Evolutionary conservation across 2,797 vertebrate species (phyloP), one percentile per base, ranked within the genome.

Genomic region (Pipistrellus pipistrellus): DNA sequence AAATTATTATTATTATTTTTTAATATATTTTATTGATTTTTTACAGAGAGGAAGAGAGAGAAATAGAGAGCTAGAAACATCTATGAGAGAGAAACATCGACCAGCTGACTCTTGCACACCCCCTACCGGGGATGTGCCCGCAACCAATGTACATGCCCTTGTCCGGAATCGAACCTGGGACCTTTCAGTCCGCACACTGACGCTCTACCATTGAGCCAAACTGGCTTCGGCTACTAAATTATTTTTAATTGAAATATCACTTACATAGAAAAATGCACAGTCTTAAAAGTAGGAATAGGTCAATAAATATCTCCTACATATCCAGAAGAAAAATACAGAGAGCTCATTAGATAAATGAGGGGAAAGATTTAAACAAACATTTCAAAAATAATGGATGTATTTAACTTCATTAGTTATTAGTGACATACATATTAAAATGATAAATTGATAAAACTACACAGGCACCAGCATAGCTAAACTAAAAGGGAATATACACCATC

Each of bases 161-260:
- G 35, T 38, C 35, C 35, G 35, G 35, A 38, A 38, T 38, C 35
- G 35, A 38, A 38, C 4, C 35, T 38, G 35, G 35, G 35, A 38
- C 35, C 35, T 38, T 38, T 38, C 35, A 38, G 35, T 38, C 35
- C 4, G 35, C 35, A 38, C 3, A 38, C 35, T 4, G 35, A 38
- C 35, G 35, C 35, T 38, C 35, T 38, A 38, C 35, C 4, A 38
- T 35, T 38, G 35, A 38, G 35, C 35, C 35, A 38, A 38, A 38
- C 35, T 4, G 35, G 35, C 35, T 38, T 38, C 35, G 35, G 64
- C 75, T 55, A 11, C 25, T 83, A 69, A 66, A 46, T 23, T 90
- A 71, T 68, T 93, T 87, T 89, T 53, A 87, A 38, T 46, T 90
- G 44, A 91, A 93, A 30, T 88, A 71, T 69, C 89, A 30, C 4